phyloP scores from a whole-genome alignment of 2,797 vertebrate species.

The Eidolon dupreanum region DNA sequence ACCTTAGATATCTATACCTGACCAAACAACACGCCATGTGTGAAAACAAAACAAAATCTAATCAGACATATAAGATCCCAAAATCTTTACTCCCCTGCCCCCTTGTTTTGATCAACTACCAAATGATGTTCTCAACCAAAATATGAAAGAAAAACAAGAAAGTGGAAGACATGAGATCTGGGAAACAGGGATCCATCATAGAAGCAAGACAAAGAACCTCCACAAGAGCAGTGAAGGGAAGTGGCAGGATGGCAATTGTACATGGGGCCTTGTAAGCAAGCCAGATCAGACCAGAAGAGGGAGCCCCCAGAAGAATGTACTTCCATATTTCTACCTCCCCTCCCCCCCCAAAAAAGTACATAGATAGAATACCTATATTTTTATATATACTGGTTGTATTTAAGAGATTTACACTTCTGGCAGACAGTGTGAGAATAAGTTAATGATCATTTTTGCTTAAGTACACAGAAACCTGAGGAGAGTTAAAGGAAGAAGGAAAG shows the following conservation, averaged over 20 bases:
- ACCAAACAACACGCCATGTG: background rate
- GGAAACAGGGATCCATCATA: background rate
- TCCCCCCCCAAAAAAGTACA: background rate
- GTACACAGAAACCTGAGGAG: background rate
- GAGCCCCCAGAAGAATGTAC: background rate
- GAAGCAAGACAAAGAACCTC: background rate
- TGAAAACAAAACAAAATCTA: background rate
- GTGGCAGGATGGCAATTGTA: rapidly evolving
- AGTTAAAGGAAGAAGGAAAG: background rate
- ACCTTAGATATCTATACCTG: background rate
- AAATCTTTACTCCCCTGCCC: background rate
- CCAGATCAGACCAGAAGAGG: background rate
- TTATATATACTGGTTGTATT: background rate
- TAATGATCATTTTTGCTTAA: background rate
- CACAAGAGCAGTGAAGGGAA: background rate
- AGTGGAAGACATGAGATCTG: background rate
- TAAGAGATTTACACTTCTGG: background rate
- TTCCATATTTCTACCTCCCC: no score
- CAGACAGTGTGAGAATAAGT: background rate
- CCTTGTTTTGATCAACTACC: background rate
- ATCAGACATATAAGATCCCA: background rate
- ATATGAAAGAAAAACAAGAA: background rate
- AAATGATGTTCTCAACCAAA: background rate
- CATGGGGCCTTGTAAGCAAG: no score
- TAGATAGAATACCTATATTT: background rate